Evolutionary conservation across 2,113 vertebrate genomes (phyloP).

Genomic region (Plotosus lineatus): DNA sequence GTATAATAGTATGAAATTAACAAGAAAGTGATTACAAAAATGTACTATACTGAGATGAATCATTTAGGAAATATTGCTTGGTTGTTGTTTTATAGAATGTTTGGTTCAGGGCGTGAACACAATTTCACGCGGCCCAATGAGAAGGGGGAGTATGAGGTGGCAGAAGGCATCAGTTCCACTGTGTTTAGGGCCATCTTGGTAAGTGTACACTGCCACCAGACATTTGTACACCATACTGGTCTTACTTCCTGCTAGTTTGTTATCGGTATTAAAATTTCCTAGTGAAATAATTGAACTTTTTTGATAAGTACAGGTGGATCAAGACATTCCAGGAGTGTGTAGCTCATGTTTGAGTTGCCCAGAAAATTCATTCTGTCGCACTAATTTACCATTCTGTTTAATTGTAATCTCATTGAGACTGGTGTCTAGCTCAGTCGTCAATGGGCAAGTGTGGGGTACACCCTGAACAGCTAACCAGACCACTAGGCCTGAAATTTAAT

Average conservation of each 20-base stretch:
- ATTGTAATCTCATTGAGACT: too few species aligned
- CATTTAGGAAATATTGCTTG: neutral
- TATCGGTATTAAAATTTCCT: neutral
- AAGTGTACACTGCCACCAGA: slow-evolving; percentile 55
- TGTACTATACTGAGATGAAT: neutral
- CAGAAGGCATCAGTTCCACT: slow-evolving; percentile 96
- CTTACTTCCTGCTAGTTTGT: neutral
- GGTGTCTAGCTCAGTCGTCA: too few species aligned
- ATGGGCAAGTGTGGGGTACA: too few species aligned
- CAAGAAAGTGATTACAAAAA: neutral
- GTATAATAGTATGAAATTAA: neutral
- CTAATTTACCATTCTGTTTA: too few species aligned
- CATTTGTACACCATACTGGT: neutral
- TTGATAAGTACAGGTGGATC: neutral
- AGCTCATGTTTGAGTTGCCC: neutral
- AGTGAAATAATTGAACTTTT: neutral
- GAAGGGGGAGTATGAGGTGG: slow-evolving; percentile 96
- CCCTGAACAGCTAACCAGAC: too few species aligned
- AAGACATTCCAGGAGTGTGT: too few species aligned
- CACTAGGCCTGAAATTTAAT: too few species aligned
- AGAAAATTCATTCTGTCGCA: too few species aligned
- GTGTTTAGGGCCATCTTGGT: slow-evolving; percentile 98
- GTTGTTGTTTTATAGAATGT: slow-evolving; percentile 80
- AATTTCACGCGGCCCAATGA: slow-evolving; percentile 98
- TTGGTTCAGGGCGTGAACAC: slow-evolving; percentile 97